A percentile compares a stretch with the other conserved stretches of the same genome.
phyloP scores from a whole-genome alignment of 1,140 invertebrate species.

The Drosophila equinoxialis region DNA sequence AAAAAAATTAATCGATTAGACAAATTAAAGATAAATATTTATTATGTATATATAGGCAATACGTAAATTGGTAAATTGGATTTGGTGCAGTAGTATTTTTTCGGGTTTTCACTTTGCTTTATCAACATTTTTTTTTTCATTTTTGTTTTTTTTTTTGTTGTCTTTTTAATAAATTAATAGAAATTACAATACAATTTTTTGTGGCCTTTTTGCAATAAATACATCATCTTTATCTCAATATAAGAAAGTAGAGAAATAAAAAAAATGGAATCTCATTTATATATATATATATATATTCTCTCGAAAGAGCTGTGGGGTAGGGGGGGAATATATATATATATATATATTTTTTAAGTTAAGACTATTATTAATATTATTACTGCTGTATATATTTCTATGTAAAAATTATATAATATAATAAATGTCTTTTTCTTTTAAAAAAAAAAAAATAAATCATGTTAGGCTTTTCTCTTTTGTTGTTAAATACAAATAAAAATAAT shows the following conservation, averaged over 20 bases:
- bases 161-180: conserved; percentile 67
- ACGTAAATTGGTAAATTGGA: conserved; percentile 50
- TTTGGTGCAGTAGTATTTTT: conserved; percentile 55
- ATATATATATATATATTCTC: conserved; percentile 20
- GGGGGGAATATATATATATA: neutral
- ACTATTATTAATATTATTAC: conserved; percentile 14
- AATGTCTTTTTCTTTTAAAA: conserved; percentile 69
- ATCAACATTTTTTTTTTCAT: conserved; percentile 11
- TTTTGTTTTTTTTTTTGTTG: conserved; percentile 22
- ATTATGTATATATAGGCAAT: conserved; percentile 45
- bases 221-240: conserved; percentile 36
- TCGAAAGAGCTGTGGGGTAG: neutral
- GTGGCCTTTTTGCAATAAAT: conserved; percentile 69
- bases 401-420: conserved; percentile 57
- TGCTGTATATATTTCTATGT: conserved; percentile 37
- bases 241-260: neutral
- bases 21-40: conserved; percentile 15
- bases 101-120: neutral
- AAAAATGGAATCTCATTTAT: conserved; percentile 63
- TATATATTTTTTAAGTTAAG: neutral
- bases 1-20: conserved; percentile 19
- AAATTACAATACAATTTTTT: conserved; percentile 77
- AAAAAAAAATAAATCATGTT: conserved; percentile 44
- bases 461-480: conserved; percentile 7
- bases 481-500: conserved; percentile 11